A percentile compares a stretch with the other conserved stretches of the same genome.
These are phyloP conservation scores for Sebastes minor DNA, from an alignment of 2,797 vertebrate species.

Conservation along the genomic window DNA sequence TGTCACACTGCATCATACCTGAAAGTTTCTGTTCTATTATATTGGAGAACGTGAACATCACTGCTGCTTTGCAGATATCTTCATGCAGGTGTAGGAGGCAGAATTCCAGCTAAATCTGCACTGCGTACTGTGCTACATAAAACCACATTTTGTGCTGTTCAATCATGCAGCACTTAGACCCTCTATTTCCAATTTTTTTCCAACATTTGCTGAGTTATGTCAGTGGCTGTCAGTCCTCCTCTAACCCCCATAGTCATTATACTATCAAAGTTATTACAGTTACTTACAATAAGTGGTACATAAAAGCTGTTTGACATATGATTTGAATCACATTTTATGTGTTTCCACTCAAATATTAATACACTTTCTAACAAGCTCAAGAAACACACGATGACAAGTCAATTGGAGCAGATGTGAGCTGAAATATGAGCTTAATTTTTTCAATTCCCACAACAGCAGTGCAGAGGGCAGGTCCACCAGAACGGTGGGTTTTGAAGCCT, in stretches of 20 bases:
- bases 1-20: slow-evolving; percentile 11
- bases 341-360: slow-evolving; percentile 28
- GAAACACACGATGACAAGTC: slow-evolving; percentile 16
- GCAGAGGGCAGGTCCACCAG: background rate
- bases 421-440: slow-evolving; percentile 30
- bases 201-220: slow-evolving; percentile 3
- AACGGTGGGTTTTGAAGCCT: background rate
- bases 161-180: background rate
- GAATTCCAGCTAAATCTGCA: slow-evolving; percentile 22
- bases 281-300: slow-evolving; percentile 4
- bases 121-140: slow-evolving; percentile 1
- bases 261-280: slow-evolving; percentile 23
- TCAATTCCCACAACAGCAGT: slow-evolving; percentile 3
- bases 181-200: background rate
- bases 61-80: slow-evolving; percentile 26
- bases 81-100: slow-evolving; percentile 23
- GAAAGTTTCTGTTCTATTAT: slow-evolving; percentile 2
- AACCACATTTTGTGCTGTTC: background rate
- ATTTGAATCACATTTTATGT: slow-evolving; percentile 24
- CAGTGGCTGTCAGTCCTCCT: slow-evolving; percentile 12
- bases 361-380: slow-evolving; percentile 1
- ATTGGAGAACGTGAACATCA: background rate
- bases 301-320: slow-evolving; percentile 8
- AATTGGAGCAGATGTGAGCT: slow-evolving; percentile 12
- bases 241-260: slow-evolving; percentile 22